Evolutionary conservation across 2,888 invertebrate species (phyloP).

Genomic region (Fissipunctia ypsillon): DNA sequence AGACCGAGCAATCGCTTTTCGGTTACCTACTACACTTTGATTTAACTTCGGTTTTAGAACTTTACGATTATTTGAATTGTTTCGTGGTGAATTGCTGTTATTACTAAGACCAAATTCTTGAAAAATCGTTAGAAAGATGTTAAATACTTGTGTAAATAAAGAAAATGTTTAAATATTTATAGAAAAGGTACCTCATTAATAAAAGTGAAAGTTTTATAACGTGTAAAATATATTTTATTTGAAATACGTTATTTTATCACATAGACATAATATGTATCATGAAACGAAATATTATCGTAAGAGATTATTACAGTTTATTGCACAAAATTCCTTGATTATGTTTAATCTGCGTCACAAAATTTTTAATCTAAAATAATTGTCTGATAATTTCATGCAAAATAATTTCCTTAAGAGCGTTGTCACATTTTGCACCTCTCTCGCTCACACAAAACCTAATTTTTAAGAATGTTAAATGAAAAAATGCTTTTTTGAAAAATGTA

Average conservation of each 20-base stretch:
- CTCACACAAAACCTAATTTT: too few relatives aligned
- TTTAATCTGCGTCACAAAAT: constrained; percentile 37
- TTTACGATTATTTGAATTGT: neutral
- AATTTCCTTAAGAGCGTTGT: too few relatives aligned
- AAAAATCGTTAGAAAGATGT: constrained; percentile 5
- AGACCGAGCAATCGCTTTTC: constrained; percentile 87
- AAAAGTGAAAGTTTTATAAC: constrained; percentile 61
- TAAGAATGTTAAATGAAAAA: too few relatives aligned
- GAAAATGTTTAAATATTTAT: neutral
- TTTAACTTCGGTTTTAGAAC: neutral
- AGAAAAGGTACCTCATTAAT: constrained; percentile 20
- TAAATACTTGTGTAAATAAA: neutral
- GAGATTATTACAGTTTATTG: constrained; percentile 59
- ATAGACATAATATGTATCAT: constrained; percentile 56
- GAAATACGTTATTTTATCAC: constrained; percentile 66
- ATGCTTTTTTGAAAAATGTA: too few relatives aligned
- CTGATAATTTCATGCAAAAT: constrained; percentile 23
- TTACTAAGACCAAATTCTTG: neutral
- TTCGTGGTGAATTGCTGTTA: neutral
- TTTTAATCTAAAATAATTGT: constrained; percentile 7
- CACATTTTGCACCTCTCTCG: too few relatives aligned
- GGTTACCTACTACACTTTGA: constrained; percentile 66
- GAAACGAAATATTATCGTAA: constrained; percentile 48
- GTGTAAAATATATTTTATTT: constrained; percentile 69
- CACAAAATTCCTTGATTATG: constrained; percentile 49